A percentile compares a stretch with the other conserved stretches of the same genome.
Evolutionary conservation across 2,888 invertebrate species (phyloP).

Genomic region (Ptilodon capucinus): DNA sequence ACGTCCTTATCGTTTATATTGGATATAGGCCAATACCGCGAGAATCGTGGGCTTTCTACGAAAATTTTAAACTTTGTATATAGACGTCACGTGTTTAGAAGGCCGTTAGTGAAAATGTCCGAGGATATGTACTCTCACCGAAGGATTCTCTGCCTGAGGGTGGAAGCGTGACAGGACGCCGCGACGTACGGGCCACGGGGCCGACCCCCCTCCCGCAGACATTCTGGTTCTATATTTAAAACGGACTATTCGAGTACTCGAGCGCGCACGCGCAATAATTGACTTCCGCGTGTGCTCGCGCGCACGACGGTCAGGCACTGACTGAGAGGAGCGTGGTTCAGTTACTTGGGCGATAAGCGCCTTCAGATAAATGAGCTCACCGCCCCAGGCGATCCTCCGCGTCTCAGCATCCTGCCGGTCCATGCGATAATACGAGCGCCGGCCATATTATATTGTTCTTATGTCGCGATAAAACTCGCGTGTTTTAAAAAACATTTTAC

Average conservation of each 20-base stretch:
- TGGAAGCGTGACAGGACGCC: constrained; percentile 78
- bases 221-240: constrained; percentile 78
- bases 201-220: constrained; percentile 83
- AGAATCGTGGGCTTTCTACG: constrained; percentile 64
- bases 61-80: constrained; percentile 72
- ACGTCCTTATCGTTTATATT: constrained; percentile 67
- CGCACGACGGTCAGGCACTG: constrained; percentile 75
- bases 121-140: constrained; percentile 69
- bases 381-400: constrained; percentile 77
- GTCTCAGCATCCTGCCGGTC: constrained; percentile 72
- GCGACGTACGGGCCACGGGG: constrained; percentile 89
- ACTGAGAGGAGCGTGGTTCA: constrained; percentile 70
- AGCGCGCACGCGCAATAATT: constrained; percentile 77
- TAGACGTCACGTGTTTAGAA: constrained; percentile 61
- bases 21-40: constrained; percentile 78
- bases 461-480: constrained; percentile 30
- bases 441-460: constrained; percentile 52
- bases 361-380: constrained; percentile 76
- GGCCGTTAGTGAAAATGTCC: constrained; percentile 51
- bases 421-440: constrained; percentile 69
- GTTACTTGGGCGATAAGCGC: constrained; percentile 68
- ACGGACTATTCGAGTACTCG: constrained; percentile 78
- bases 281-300: constrained; percentile 80
- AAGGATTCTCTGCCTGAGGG: constrained; percentile 66
- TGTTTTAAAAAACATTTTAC: constrained; percentile 32